Conservation (phyloP, 2,888 invertebrate species). For the Glyphotaelius pellucidus region DNA sequence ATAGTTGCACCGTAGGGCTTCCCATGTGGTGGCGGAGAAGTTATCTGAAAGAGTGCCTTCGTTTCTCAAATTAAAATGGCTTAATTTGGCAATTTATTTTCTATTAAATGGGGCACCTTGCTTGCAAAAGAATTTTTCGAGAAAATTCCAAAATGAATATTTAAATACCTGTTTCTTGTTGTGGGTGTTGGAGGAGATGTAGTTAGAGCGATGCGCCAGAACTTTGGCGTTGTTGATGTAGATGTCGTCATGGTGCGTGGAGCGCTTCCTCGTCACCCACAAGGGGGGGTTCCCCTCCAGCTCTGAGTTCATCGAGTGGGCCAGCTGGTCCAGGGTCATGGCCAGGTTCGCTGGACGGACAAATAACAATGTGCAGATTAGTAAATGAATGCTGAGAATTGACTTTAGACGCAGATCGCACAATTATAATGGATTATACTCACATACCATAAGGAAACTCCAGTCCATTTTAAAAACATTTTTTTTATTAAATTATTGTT, state of each 20-base stretch:
- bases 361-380: background rate
- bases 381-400: background rate
- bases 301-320: slow-evolving; percentile 85
- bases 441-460: too few relatives aligned
- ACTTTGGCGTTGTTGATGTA: slow-evolving; percentile 93
- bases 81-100: too few relatives aligned
- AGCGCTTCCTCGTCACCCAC: slow-evolving; percentile 86
- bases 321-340: slow-evolving; percentile 82
- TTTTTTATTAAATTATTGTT: too few relatives aligned
- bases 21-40: too few relatives aligned
- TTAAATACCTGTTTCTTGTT: slow-evolving; percentile 78
- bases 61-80: too few relatives aligned
- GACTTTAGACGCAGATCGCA: too few relatives aligned
- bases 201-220: slow-evolving; percentile 82
- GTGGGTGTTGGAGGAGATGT: slow-evolving; percentile 77
- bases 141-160: background rate
- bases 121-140: background rate
- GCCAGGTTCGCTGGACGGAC: slow-evolving; percentile 85
- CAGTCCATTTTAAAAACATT: too few relatives aligned
- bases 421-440: too few relatives aligned
- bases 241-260: slow-evolving; percentile 82
- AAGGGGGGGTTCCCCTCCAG: slow-evolving; percentile 90
- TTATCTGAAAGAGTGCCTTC: too few relatives aligned
- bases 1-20: too few relatives aligned
- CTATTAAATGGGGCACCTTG: too few relatives aligned